Evolutionary conservation across 2,888 invertebrate species (phyloP).

Genomic region (Drosophila prolongata): DNA sequence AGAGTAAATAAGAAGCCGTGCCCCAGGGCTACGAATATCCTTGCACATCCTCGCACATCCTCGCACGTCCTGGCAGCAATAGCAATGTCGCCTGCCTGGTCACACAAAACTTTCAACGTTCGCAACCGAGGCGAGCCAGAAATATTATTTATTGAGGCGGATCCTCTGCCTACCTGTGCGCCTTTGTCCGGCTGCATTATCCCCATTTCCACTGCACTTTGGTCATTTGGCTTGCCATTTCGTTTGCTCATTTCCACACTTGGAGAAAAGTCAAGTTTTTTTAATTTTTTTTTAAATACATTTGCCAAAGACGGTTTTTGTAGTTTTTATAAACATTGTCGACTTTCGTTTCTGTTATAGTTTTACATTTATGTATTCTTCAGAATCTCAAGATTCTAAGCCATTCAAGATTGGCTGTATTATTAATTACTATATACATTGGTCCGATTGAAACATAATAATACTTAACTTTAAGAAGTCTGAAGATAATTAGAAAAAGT

Average conservation of each 20-base stretch:
- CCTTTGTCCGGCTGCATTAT: constrained; percentile 17
- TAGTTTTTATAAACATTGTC: no score
- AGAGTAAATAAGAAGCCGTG: constrained; percentile 31
- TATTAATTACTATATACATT: no score
- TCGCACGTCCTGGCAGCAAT: constrained; percentile 21
- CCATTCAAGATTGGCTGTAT: no score
- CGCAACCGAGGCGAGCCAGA: constrained; percentile 42
- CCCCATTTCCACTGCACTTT: constrained; percentile 54
- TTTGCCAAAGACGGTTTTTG: no score
- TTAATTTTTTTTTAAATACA: no score
- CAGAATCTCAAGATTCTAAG: no score
- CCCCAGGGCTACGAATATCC: constrained; percentile 38
- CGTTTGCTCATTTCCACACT: constrained; percentile 7
- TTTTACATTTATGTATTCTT: no score
- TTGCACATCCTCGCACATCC: constrained; percentile 20
- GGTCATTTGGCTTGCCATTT: constrained; percentile 58
- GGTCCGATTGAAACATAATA: no score
- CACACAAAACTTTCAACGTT: constrained; percentile 44
- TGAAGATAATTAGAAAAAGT: no score
- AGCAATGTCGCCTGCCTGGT: constrained; percentile 50
- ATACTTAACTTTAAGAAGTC: no score
- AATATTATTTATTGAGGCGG: constrained; percentile 66
- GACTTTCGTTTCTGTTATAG: no score
- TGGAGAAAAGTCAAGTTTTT: not conserved
- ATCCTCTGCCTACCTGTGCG: constrained; percentile 32